Conservation (phyloP, 2,888 invertebrate species). For the Drosophila glabriapex region DNA sequence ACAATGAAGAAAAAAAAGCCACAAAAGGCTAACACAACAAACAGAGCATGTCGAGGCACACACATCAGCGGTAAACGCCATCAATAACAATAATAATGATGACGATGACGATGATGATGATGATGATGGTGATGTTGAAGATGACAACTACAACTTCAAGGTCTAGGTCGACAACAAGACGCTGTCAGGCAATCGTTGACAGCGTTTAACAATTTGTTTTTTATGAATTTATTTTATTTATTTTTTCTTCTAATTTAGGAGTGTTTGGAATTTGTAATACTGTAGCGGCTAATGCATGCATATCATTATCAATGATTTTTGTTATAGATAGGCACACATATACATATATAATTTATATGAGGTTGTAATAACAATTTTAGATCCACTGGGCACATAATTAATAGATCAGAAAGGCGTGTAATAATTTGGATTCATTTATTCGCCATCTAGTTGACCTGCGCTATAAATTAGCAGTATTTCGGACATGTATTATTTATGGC, state of each 20-base stretch:
- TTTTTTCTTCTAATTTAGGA: slow-evolving; percentile 11
- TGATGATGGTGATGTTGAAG: slow-evolving; percentile 18
- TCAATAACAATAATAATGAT: slow-evolving; percentile 21
- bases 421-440: slow-evolving; percentile 53
- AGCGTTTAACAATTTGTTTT: slow-evolving; percentile 50
- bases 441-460: slow-evolving; percentile 34
- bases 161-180: slow-evolving; percentile 70
- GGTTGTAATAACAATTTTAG: slow-evolving; percentile 39
- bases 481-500: slow-evolving; percentile 49
- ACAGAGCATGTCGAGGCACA: slow-evolving; percentile 61
- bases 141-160: slow-evolving; percentile 57
- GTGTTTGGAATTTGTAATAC: slow-evolving; percentile 14
- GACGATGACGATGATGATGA: slow-evolving; percentile 16
- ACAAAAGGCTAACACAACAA: slow-evolving; percentile 54
- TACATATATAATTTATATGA: slow-evolving; percentile 42
- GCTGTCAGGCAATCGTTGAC: slow-evolving; percentile 58
- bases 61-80: slow-evolving; percentile 21
- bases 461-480: slow-evolving; percentile 55
- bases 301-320: slow-evolving; percentile 27
- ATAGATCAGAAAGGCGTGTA: slow-evolving; percentile 39
- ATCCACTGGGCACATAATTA: slow-evolving; percentile 43
- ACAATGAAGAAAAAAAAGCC: slow-evolving; percentile 20
- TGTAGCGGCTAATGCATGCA: slow-evolving; percentile 33
- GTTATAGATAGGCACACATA: slow-evolving; percentile 31
- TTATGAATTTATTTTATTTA: slow-evolving; percentile 15